Conservation (phyloP, 1,140 invertebrate species). For the Mycetomoellerius zeteki region DNA sequence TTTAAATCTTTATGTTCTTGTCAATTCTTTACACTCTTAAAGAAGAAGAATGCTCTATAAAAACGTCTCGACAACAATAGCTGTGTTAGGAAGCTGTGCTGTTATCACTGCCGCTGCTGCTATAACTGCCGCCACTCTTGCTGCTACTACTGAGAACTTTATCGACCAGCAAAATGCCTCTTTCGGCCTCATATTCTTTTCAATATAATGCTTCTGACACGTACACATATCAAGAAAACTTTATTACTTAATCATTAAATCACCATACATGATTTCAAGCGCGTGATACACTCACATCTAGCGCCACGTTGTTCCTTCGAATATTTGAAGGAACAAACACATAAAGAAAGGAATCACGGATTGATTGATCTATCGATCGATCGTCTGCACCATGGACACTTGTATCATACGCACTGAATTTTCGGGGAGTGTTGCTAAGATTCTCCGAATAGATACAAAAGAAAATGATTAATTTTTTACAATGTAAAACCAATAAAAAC, state of each 20-base stretch:
- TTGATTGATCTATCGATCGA: conserved; percentile 2
- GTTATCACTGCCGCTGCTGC: conserved; percentile 75
- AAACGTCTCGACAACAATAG: conserved; percentile 73
- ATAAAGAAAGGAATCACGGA: background rate
- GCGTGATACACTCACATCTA: conserved; percentile 17
- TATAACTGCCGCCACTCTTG: conserved; percentile 74
- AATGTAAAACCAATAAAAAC: background rate
- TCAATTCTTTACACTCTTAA: background rate
- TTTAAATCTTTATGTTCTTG: background rate
- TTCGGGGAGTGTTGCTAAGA: background rate
- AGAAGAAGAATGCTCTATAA: conserved; percentile 26
- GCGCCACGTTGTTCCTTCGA: conserved; percentile 34
- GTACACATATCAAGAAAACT: conserved; percentile 29
- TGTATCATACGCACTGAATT: conserved; percentile 33
- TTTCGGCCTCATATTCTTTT: conserved; percentile 48
- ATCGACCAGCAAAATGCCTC: conserved; percentile 64
- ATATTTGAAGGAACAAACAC: background rate
- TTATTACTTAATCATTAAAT: conserved; percentile 33
- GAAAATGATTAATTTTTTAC: background rate
- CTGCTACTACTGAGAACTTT: conserved; percentile 72
- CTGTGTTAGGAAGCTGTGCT: conserved; percentile 77
- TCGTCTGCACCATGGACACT: conserved; percentile 51
- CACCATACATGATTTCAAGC: conserved; percentile 40
- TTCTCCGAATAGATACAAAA: background rate
- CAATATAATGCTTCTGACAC: conserved; percentile 63